Evolutionary conservation across 2,113 vertebrate species (phyloP).

Genomic region (Hoplias malabaricus): DNA sequence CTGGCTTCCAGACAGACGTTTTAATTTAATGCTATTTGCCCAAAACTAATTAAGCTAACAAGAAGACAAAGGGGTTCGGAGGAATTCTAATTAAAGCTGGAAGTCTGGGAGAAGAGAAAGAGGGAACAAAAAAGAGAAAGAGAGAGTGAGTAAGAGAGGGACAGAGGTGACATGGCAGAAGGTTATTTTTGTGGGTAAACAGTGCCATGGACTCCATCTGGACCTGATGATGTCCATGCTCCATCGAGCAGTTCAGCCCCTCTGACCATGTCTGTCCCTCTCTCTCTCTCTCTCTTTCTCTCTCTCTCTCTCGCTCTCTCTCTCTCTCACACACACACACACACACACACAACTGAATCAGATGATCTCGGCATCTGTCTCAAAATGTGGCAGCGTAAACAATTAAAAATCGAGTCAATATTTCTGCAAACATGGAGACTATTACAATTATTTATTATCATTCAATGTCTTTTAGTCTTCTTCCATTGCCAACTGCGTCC

Average conservation of each 20-base stretch:
- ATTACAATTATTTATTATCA: no score
- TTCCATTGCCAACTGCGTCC: not conserved
- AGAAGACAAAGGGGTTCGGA: conserved; percentile 53
- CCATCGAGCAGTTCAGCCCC: not conserved
- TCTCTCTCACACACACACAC: not conserved
- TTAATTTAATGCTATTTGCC: conserved; percentile 61
- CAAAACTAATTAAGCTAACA: conserved; percentile 63
- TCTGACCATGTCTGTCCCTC: not conserved
- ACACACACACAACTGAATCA: no score
- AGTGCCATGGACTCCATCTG: conserved; percentile 61
- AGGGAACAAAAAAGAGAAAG: not conserved
- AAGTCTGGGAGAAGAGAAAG: conserved; percentile 20
- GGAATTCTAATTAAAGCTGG: conserved; percentile 65
- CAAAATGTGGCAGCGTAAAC: no score
- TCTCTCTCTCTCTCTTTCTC: not conserved
- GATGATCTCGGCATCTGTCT: not conserved
- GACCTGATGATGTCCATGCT: conserved; percentile 27
- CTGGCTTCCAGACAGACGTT: conserved; percentile 48
- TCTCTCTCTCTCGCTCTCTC: not conserved
- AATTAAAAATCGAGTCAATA: no score
- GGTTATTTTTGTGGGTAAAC: conserved; percentile 64
- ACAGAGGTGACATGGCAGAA: conserved; percentile 67
- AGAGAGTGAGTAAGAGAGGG: conserved; percentile 41
- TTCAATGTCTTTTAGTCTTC: no score
- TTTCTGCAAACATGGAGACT: no score